Percentiles rank a stretch among this genome's conserved stretches.
Conservation (phyloP, 2,888 invertebrate genomes). For the Ormyrus thymus region DNA sequence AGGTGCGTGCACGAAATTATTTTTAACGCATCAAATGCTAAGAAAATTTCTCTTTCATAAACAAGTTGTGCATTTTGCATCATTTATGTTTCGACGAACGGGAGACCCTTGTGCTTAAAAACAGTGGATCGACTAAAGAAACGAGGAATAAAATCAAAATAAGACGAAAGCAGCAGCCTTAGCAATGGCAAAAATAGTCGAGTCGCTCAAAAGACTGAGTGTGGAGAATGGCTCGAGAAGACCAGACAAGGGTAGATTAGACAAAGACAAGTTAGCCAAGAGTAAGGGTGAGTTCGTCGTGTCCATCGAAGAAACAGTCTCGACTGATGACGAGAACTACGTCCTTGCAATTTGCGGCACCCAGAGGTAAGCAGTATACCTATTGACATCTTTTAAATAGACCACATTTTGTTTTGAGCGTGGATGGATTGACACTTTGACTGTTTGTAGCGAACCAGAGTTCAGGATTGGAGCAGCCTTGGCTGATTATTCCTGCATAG, state of each 20-base stretch:
- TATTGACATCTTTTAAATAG: too few relatives aligned
- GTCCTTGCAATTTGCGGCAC: conserved; percentile 79
- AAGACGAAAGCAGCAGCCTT: not conserved
- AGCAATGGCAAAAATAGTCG: conserved; percentile 65
- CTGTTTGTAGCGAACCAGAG: conserved; percentile 65
- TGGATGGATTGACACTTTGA: not conserved
- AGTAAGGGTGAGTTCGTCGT: conserved; percentile 60
- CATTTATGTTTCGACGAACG: not conserved
- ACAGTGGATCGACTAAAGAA: not conserved
- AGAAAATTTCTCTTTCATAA: not conserved
- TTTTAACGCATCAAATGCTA: conserved; percentile 21
- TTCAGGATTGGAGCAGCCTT: conserved; percentile 76
- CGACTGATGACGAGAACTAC: conserved; percentile 76
- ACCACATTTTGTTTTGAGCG: too few relatives aligned
- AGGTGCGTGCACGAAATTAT: not conserved
- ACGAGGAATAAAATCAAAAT: conserved; percentile 7
- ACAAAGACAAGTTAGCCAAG: conserved; percentile 40
- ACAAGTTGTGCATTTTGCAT: not conserved
- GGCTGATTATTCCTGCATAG: conserved; percentile 75
- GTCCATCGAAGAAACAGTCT: conserved; percentile 76
- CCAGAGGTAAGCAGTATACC: conserved; percentile 72
- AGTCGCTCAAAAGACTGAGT: conserved; percentile 64
- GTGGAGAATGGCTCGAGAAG: conserved; percentile 60
- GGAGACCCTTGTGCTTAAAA: not conserved
- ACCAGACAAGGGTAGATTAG: conserved; percentile 41